Evolutionary conservation across 2,888 invertebrate genomes (phyloP), one percentile per base, ranked within the genome.

Genomic region (Urechis unicinctus): DNA sequence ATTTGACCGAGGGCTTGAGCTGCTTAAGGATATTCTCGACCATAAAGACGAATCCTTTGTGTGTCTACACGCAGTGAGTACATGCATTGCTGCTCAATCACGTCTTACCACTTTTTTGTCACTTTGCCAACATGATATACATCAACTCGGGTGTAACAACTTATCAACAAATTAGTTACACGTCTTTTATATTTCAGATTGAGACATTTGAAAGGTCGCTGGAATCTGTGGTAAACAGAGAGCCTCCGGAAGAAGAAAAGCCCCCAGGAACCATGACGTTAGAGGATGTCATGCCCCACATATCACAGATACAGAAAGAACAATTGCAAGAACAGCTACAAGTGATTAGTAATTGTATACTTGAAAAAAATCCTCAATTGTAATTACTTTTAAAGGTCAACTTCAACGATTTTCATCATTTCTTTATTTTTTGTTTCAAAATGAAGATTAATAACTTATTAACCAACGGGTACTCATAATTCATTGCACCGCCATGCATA

Each of bases 1-100:
- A 73, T 86, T 85, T 80, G 80, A 83, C 6, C 80, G 82, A 51
- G 81, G 68, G 6, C 44, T 74, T 45, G 52, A 61, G 22, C 52
- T 72, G 21, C 46, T 76, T 58, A 58, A 67, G 22, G n/a, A 28
- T 5, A 55, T 30, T 43, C 36, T 46, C 29, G 50, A 47, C 5
- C 25, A n/a, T 5, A 21, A 50, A 9, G 48, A 44, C 9, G 25
- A 13, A 49, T 24, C 36, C 9, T 41, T 48, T 6, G 43, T 57
- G 0, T 36, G 9, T 36, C 9, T 17, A 17, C 9, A 36, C 17
- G 36, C 36, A 13, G 36, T 36, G 36, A 36, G 36, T 36, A n/a
- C n/a, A n/a, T n/a, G n/a, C n/a, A n/a, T n/a, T n/a, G 9, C 17
- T 36, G 17, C 36, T 9, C 36, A 13, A 17, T 36, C 9, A 36